Conservation (phyloP, 2,888 invertebrate genomes). For the Zygaena filipendulae region DNA sequence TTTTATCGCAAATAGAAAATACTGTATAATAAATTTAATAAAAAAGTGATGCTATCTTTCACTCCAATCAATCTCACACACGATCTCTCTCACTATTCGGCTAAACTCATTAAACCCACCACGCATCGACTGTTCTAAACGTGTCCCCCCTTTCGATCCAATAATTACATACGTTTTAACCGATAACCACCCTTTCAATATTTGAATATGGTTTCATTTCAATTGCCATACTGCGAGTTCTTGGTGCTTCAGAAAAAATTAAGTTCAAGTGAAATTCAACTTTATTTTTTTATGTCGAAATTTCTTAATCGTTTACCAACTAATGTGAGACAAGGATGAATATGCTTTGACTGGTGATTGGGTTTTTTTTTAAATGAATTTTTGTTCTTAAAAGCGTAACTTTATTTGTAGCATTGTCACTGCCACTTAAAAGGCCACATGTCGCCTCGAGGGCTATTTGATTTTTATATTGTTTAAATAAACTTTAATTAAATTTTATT, state of each 20-base stretch:
- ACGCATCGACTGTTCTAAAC: slow-evolving; percentile 46
- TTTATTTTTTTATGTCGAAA: too few species aligned
- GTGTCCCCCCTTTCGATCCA: slow-evolving; percentile 37
- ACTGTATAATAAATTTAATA: too few species aligned
- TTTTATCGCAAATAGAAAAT: too few species aligned
- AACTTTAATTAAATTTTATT: too few species aligned
- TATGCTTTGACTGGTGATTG: slow-evolving; percentile 2
- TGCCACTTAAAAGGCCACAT: slow-evolving; percentile 65
- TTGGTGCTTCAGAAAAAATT: slow-evolving; percentile 2
- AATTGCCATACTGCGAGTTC: slow-evolving; percentile 38
- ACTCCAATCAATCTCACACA: too few species aligned
- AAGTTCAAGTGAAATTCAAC: slow-evolving; percentile 14
- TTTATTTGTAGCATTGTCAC: slow-evolving; percentile 66
- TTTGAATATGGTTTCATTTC: slow-evolving; percentile 63
- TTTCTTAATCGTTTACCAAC: too few species aligned
- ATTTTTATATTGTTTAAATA: slow-evolving; percentile 51
- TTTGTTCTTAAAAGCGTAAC: slow-evolving; percentile 56
- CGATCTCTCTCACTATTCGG: too few species aligned
- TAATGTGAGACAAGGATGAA: not conserved
- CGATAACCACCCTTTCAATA: slow-evolving; percentile 51
- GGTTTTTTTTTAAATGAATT: slow-evolving; percentile 40
- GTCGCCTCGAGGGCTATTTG: slow-evolving; percentile 56
- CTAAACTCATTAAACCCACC: slow-evolving; percentile 56
- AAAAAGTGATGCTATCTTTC: too few species aligned
- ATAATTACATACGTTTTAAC: slow-evolving; percentile 66